Conservation (phyloP, 2,113 vertebrate species). For the Phylloscopus whistleri region DNA sequence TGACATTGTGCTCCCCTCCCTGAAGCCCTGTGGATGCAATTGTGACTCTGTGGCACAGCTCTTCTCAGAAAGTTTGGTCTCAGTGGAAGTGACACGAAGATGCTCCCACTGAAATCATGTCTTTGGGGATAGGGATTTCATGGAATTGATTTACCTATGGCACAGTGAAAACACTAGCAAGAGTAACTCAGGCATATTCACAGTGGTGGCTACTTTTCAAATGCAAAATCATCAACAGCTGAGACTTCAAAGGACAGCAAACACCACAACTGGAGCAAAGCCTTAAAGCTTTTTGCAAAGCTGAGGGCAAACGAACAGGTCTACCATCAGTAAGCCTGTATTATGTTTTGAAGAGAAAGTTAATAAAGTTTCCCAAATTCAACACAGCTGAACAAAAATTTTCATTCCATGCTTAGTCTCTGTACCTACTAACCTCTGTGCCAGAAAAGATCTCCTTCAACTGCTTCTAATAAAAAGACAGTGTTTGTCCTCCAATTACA, state of each 20-base stretch:
- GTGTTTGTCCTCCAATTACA: not conserved
- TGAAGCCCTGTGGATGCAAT: not conserved
- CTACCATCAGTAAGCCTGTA: not conserved
- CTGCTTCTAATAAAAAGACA: not conserved
- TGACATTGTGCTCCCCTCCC: not conserved
- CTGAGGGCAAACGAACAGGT: not conserved
- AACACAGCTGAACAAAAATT: not conserved
- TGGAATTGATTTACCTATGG: not conserved
- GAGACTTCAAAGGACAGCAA: not conserved
- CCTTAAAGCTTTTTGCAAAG: not conserved
- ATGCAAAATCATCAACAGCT: not conserved
- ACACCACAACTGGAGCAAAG: not conserved
- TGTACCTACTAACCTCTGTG: not conserved
- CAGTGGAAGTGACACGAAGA: not conserved
- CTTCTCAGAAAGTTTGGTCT: not conserved
- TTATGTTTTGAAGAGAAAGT: not conserved
- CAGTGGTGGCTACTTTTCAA: not conserved
- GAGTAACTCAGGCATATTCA: not conserved
- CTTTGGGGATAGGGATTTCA: not conserved
- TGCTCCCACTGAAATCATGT: not conserved
- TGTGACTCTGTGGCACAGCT: not conserved
- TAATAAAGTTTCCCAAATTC: not conserved
- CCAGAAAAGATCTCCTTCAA: not conserved
- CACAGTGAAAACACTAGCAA: not conserved
- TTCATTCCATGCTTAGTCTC: not conserved